phyloP scores from a whole-genome alignment of 2,113 vertebrate genomes.

The Rhizomys pruinosus region DNA sequence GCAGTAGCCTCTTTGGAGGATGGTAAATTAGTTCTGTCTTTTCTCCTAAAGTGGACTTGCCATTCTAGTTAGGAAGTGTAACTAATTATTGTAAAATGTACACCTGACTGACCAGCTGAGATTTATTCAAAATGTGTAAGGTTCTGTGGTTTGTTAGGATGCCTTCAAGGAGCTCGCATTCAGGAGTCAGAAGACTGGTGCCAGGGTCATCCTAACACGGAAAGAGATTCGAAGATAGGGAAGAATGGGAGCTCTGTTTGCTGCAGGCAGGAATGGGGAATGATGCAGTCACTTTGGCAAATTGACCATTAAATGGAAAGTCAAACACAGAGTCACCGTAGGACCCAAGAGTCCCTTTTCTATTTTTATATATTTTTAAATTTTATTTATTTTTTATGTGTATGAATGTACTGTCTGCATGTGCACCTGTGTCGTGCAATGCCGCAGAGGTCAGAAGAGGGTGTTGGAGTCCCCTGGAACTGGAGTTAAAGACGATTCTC shows the following conservation, averaged over 20 bases:
- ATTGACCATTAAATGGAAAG: neutral
- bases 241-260: neutral
- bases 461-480: no score
- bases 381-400: no score
- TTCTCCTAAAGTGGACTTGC: neutral
- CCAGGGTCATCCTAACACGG: no score
- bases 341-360: neutral
- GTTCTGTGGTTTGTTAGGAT: neutral
- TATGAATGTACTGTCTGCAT: no score
- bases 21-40: neutral
- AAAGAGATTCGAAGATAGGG: neutral
- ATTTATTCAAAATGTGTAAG: neutral
- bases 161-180: neutral
- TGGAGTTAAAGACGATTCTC: no score
- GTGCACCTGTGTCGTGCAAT: no score
- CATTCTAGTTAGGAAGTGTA: neutral
- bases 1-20: neutral
- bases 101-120: neutral
- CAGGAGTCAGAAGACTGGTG: no score
- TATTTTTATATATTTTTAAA: no score
- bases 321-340: neutral
- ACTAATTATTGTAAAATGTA: neutral
- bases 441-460: no score
- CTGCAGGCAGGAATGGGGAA: neutral
- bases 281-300: neutral